phyloP scores from a whole-genome alignment of 2,888 invertebrate species.

The Drosophila limbata region DNA sequence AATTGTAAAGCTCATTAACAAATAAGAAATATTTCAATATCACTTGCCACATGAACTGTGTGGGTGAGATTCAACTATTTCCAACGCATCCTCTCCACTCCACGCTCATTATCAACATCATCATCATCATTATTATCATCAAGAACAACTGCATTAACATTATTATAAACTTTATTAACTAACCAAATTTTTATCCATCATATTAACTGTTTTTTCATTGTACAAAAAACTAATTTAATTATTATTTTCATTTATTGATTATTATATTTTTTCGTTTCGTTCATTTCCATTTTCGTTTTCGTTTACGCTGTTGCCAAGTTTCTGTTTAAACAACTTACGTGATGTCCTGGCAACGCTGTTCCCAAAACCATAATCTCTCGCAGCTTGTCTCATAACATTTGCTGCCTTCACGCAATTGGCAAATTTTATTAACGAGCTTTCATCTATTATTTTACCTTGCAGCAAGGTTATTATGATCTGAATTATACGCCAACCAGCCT shows the following conservation, averaged over 20 bases:
- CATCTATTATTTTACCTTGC: conserved; percentile 44
- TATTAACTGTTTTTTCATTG: not conserved
- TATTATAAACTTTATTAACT: conserved; percentile 1
- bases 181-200: conserved; percentile 2
- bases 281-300: conserved; percentile 3
- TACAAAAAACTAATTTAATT: conserved; percentile 1
- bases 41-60: conserved; percentile 8
- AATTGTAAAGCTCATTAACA: conserved; percentile 56
- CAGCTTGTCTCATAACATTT: conserved; percentile 38
- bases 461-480: conserved; percentile 89
- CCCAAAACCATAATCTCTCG: conserved; percentile 36
- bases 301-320: conserved; percentile 11
- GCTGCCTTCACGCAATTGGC: conserved; percentile 11
- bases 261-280: conserved; percentile 10
- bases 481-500: conserved; percentile 91
- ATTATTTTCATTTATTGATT: conserved; percentile 5
- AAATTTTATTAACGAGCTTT: conserved; percentile 11
- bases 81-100: conserved; percentile 63
- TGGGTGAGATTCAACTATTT: conserved; percentile 55
- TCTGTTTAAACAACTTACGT: conserved; percentile 21
- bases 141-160: conserved; percentile 9
- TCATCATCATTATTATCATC: conserved; percentile 2
- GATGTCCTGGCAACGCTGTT: conserved; percentile 49
- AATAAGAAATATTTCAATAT: conserved; percentile 58
- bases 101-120: conserved; percentile 53